Percentiles rank a stretch among this genome's conserved stretches.
These are phyloP conservation scores for Meteorus sp. DNA, from an alignment of 1,140 invertebrate genomes.

Conservation along the genomic window DNA sequence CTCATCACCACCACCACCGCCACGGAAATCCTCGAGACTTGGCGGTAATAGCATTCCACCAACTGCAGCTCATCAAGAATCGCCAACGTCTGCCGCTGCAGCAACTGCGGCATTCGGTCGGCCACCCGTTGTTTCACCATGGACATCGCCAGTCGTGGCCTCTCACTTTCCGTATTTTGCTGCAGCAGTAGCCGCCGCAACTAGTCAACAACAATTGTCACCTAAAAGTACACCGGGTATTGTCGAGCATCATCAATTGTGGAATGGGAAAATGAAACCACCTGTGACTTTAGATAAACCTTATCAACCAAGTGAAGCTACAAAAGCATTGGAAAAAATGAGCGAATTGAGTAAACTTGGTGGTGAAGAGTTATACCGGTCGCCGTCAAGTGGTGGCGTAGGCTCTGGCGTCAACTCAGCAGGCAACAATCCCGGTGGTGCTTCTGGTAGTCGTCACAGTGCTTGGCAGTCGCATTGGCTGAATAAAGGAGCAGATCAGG, in stretches of 20 bases:
- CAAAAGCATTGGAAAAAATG: conserved; percentile 89
- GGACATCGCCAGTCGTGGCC: conserved; percentile 77
- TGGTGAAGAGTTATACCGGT: conserved; percentile 72
- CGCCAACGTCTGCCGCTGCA: too few species aligned
- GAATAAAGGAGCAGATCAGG: conserved; percentile 90
- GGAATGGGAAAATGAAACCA: conserved; percentile 81
- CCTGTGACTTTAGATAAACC: conserved; percentile 59
- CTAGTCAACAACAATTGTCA: conserved; percentile 65
- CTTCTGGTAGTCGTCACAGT: conserved; percentile 69
- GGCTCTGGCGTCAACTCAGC: conserved; percentile 35
- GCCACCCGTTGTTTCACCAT: conserved; percentile 68
- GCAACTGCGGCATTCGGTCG: conserved; percentile 63
- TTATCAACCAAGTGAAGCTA: conserved; percentile 73
- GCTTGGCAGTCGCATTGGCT: conserved; percentile 95
- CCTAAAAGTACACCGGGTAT: conserved; percentile 66
- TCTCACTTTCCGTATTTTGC: conserved; percentile 78
- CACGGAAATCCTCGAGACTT: conserved; percentile 67
- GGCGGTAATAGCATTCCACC: too few species aligned
- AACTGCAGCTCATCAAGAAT: conserved; percentile 45
- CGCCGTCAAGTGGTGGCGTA: conserved; percentile 60
- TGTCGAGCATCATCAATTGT: conserved; percentile 62
- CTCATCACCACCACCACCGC: conserved; percentile 64
- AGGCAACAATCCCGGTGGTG: conserved; percentile 39
- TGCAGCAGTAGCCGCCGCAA: conserved; percentile 74
- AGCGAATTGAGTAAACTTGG: conserved; percentile 84